Conservation (phyloP, 2,888 invertebrate genomes). For the Fabriciana adippe region DNA sequence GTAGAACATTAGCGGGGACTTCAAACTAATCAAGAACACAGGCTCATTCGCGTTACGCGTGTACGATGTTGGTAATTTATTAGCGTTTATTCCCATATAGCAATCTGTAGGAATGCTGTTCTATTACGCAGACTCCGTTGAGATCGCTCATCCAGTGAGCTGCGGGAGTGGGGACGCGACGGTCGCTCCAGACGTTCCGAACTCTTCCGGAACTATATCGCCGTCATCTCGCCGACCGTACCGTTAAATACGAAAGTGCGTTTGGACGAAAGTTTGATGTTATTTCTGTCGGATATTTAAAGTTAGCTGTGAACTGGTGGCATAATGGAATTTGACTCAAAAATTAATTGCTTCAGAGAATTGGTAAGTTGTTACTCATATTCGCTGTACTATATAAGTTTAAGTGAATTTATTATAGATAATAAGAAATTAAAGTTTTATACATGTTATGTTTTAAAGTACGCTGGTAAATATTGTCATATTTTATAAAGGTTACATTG, state of each 20-base stretch:
- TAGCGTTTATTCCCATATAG: conserved; percentile 80
- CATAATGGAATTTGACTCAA: conserved; percentile 62
- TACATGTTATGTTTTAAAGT: neutral
- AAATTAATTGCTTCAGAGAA: conserved; percentile 48
- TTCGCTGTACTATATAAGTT: neutral
- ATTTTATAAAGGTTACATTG: too few relatives aligned
- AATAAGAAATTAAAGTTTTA: neutral
- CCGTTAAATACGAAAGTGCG: conserved; percentile 49
- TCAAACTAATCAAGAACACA: conserved; percentile 79
- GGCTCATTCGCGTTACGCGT: conserved; percentile 71
- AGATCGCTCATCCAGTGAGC: conserved; percentile 77
- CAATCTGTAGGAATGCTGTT: conserved; percentile 79
- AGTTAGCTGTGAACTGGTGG: conserved; percentile 51
- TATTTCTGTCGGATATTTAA: conserved; percentile 47
- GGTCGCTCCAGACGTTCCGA: conserved; percentile 57
- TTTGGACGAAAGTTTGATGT: conserved; percentile 54
- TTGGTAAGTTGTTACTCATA: conserved; percentile 52
- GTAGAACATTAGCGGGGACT: conserved; percentile 70
- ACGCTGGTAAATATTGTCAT: neutral
- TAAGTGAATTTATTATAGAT: neutral
- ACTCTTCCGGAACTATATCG: conserved; percentile 50
- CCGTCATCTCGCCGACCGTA: conserved; percentile 52
- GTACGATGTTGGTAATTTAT: conserved; percentile 80
- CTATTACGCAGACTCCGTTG: conserved; percentile 81
- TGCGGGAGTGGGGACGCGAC: conserved; percentile 64